Base-by-base conservation (phyloP, 2,113 vertebrate species). In the Gymnorhina tibicen region DNA sequence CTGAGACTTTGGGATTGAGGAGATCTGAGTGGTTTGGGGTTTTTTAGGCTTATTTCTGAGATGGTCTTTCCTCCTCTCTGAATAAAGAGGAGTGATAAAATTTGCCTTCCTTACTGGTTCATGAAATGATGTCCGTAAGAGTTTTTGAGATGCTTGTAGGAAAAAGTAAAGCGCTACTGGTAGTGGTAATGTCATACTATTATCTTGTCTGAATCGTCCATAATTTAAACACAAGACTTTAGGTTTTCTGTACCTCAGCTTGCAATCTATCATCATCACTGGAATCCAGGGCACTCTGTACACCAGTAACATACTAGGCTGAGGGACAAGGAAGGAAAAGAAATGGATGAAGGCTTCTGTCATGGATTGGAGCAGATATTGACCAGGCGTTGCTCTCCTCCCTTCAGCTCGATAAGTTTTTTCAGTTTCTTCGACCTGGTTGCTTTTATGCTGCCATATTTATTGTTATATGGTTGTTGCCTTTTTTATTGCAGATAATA, bases 401-500 rank as follows among this genome's bases (percentile, higher is more conserved):
- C 50, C 37, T 78, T 76, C 28, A 53, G 39, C 58, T 68, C 4
- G 23, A 91, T 95, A 93, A 87, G 44, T 42, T 80, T 89, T 89
- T 88, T 56, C 55, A 87, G 46, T 97, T 97, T 95, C 87, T 91
- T 78, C 49, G 70, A 49, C 37, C 70, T 87, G 47, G 28, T 83
- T 94, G 87, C 76, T 95, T 96, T 95, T 89, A 91, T 89, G 81
- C 83, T 78, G 91, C 82, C 15, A 7, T 94, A 93, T 96, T 96
- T 97, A 96, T 96, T 74, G 49, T 90, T 96, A 93, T 84, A 92
- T 26, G 35, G 63, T 75, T 17, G 50, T 22, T 39, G 42, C 10
- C 5, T 67, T 83, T 92, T 96, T 97, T 85, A 95, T 93, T 81
- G 77, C 93, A 96, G 93, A 95, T 97, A 95, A 87, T 95, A 92